Percentiles rank a stretch among this genome's conserved stretches.
phyloP scores from a whole-genome alignment of 1,140 invertebrate species.

The Panulirus ornatus region DNA sequence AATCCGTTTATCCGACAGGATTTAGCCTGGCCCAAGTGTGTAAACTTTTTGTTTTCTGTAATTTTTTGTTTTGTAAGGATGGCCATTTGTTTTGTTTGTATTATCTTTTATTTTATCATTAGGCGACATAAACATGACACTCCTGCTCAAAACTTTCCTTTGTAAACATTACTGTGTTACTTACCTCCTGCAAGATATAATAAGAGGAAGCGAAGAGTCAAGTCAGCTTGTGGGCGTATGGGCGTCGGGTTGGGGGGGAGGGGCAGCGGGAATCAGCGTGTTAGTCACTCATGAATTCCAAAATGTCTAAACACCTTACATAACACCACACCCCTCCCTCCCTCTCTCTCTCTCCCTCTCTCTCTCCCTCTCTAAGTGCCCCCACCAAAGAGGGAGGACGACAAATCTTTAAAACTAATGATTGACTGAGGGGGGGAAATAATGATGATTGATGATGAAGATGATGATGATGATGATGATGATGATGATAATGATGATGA shows the following conservation, averaged over 20 bases:
- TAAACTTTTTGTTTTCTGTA: conserved; percentile 4
- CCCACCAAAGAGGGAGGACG: not conserved
- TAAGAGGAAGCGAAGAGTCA: conserved; percentile 36
- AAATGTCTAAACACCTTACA: conserved; percentile 13
- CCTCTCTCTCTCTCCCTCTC: not conserved
- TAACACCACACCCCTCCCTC: conserved; percentile 27
- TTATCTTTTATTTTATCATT: too few species aligned
- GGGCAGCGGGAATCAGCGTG: conserved; percentile 43
- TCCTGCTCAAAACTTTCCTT: conserved; percentile 21
- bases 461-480: not conserved
- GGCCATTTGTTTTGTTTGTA: too few species aligned
- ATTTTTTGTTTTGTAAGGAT: too few species aligned
- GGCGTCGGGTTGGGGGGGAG: conserved; percentile 16
- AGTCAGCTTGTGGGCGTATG: conserved; percentile 27
- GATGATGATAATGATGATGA: not conserved
- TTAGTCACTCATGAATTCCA: conserved; percentile 52
- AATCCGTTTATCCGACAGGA: conserved; percentile 64
- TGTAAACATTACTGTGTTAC: conserved; percentile 27
- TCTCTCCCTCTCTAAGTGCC: not conserved
- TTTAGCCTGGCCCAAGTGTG: conserved; percentile 50
- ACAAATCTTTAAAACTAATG: conserved; percentile 12
- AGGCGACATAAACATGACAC: conserved; percentile 55
- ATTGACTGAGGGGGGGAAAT: not conserved
- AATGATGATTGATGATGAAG: not conserved
- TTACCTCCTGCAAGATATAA: conserved; percentile 58